These are phyloP conservation scores for Ammodytes marinus DNA, from an alignment of 2,113 vertebrate genomes.

Conservation along the genomic window DNA sequence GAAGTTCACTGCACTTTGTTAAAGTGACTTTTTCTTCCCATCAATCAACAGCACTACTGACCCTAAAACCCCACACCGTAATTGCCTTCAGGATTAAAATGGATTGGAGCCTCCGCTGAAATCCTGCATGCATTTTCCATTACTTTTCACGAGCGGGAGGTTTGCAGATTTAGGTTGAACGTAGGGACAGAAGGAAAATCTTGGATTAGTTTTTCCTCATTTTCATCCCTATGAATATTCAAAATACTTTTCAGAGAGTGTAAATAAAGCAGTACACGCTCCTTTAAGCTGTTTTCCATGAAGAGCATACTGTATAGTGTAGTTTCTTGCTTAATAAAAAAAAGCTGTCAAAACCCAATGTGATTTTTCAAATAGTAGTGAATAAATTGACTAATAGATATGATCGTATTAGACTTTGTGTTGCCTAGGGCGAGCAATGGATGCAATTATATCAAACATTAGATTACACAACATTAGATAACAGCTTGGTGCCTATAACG, in stretches of 20 bases:
- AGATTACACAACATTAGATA: conserved; percentile 76
- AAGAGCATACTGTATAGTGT: not conserved
- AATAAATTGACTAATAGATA: conserved; percentile 47
- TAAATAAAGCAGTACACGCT: conserved; percentile 36
- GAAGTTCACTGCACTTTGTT: conserved; percentile 78
- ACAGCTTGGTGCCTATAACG: conserved; percentile 64
- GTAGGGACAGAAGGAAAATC: conserved; percentile 48
- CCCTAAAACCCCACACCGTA: conserved; percentile 83
- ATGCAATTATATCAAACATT: conserved; percentile 77
- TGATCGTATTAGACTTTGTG: conserved; percentile 57
- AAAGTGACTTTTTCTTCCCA: conserved; percentile 81
- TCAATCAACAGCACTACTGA: conserved; percentile 83
- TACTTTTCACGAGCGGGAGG: conserved; percentile 71
- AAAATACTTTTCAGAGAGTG: conserved; percentile 30
- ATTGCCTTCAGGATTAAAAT: conserved; percentile 87
- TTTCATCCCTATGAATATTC: conserved; percentile 65
- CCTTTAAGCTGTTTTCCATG: conserved; percentile 23
- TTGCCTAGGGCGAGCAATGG: conserved; percentile 43
- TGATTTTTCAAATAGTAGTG: conserved; percentile 27
- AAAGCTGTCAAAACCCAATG: not conserved
- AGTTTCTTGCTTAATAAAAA: conserved; percentile 2
- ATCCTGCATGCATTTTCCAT: conserved; percentile 81
- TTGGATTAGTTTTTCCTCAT: conserved; percentile 47
- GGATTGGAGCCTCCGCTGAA: conserved; percentile 76
- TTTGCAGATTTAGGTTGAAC: conserved; percentile 65